A percentile compares a stretch with the other conserved stretches of the same genome.
phyloP scores from a whole-genome alignment of 1,140 invertebrate genomes.

The Liolophura sinensis region DNA sequence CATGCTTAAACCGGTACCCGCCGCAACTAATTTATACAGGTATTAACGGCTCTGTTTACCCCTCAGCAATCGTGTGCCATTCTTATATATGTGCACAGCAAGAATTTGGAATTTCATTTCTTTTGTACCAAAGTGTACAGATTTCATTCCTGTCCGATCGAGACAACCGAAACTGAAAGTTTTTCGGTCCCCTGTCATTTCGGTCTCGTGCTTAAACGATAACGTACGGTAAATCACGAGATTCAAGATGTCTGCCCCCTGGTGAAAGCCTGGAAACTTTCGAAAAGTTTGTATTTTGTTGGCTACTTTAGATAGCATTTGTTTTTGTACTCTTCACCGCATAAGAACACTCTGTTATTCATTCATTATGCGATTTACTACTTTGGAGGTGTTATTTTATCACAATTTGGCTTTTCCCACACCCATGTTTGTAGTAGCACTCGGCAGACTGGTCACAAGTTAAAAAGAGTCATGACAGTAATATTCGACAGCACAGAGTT shows the following conservation, averaged over 20 bases:
- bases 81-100: constrained; percentile 3
- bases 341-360: too few relatives aligned
- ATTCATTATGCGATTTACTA: not conserved
- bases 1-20: not conserved
- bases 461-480: too few relatives aligned
- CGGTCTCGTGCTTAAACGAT: constrained; percentile 27
- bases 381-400: not conserved
- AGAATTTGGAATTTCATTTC: not conserved
- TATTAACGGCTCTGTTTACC: not conserved
- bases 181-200: not conserved
- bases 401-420: not conserved
- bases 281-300: too few relatives aligned
- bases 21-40: not conserved
- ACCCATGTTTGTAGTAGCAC: too few relatives aligned
- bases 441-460: too few relatives aligned
- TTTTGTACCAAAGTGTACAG: not conserved
- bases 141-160: constrained; percentile 1
- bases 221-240: not conserved
- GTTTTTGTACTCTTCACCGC: too few relatives aligned
- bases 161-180: not conserved
- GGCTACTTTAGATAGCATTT: too few relatives aligned
- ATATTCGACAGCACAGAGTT: too few relatives aligned
- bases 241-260: constrained; percentile 16
- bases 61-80: not conserved
- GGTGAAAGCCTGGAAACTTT: too few relatives aligned